Percentiles rank a stretch among this genome's conserved stretches.
phyloP scores from a whole-genome alignment of 1,140 invertebrate species.

The Galendromus occidentalis region DNA sequence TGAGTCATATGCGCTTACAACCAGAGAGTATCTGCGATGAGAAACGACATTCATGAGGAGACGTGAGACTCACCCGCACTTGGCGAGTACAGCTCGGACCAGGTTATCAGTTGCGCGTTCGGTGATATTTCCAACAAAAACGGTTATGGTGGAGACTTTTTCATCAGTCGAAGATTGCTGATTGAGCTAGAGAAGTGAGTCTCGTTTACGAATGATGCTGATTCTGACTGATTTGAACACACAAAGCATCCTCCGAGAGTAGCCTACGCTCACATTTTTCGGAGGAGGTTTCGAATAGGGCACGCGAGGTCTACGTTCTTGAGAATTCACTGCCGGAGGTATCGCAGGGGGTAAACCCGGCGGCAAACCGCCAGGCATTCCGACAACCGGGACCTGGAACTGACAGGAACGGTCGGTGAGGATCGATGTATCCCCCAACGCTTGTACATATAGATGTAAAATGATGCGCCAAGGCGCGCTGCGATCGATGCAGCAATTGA shows the following conservation, averaged over 20 bases:
- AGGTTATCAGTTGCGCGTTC: conserved; percentile 83
- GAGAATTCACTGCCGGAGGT: neutral
- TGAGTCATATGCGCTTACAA: neutral
- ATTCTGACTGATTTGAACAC: neutral
- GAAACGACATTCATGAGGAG: neutral
- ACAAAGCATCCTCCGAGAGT: neutral
- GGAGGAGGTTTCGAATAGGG: neutral
- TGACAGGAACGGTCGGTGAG: neutral
- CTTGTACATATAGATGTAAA: too few species aligned
- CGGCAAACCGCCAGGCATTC: too few species aligned
- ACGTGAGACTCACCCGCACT: conserved; percentile 22
- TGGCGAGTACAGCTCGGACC: conserved; percentile 40
- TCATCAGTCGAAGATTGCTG: neutral
- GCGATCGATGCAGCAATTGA: neutral
- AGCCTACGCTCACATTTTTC: neutral
- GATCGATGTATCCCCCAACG: too few species aligned
- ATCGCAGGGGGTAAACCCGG: neutral
- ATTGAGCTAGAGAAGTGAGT: neutral
- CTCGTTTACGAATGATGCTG: neutral
- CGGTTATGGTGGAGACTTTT: conserved; percentile 70
- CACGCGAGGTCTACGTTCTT: neutral
- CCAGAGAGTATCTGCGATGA: neutral
- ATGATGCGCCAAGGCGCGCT: neutral
- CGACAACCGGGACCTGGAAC: neutral
- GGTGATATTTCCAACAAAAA: conserved; percentile 96